Evolutionary conservation across 2,888 invertebrate species (phyloP).

Genomic region (Acrobasis suavella): DNA sequence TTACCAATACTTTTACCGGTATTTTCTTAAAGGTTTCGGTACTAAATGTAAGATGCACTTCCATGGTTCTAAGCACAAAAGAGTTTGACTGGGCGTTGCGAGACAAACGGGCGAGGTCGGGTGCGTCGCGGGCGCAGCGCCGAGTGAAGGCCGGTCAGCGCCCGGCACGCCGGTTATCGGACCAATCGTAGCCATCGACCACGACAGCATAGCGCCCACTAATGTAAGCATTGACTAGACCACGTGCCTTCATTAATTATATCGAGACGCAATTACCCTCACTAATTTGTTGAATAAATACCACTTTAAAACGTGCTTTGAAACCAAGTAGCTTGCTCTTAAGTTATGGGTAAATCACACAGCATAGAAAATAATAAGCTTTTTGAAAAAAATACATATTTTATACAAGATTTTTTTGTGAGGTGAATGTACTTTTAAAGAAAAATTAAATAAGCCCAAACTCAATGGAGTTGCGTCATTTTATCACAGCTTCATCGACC

Average conservation of each 20-base stretch:
- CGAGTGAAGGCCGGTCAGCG: slow-evolving; percentile 81
- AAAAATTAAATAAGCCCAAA: no score
- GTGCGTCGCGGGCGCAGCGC: slow-evolving; percentile 49
- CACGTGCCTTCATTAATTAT: slow-evolving; percentile 62
- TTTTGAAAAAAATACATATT: no score
- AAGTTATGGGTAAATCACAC: background rate
- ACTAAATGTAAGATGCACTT: background rate
- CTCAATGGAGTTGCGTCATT: no score
- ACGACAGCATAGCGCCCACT: slow-evolving; percentile 38
- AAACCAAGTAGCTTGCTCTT: background rate
- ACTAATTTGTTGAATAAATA: slow-evolving; percentile 35
- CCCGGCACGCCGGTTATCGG: slow-evolving; percentile 73
- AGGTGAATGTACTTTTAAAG: no score
- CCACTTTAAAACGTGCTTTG: slow-evolving; percentile 29
- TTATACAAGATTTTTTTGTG: no score
- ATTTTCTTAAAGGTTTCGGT: no score
- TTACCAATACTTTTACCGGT: no score
- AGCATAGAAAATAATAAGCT: background rate
- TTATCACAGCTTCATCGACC: no score
- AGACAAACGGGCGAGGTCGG: slow-evolving; percentile 63
- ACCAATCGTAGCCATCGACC: slow-evolving; percentile 65
- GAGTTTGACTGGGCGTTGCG: slow-evolving; percentile 43
- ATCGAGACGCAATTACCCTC: slow-evolving; percentile 45
- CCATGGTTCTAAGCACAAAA: slow-evolving; percentile 32
- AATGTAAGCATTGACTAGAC: slow-evolving; percentile 55